Conservation (phyloP, 2,113 vertebrate genomes). For the Chloropsis hardwickii region DNA sequence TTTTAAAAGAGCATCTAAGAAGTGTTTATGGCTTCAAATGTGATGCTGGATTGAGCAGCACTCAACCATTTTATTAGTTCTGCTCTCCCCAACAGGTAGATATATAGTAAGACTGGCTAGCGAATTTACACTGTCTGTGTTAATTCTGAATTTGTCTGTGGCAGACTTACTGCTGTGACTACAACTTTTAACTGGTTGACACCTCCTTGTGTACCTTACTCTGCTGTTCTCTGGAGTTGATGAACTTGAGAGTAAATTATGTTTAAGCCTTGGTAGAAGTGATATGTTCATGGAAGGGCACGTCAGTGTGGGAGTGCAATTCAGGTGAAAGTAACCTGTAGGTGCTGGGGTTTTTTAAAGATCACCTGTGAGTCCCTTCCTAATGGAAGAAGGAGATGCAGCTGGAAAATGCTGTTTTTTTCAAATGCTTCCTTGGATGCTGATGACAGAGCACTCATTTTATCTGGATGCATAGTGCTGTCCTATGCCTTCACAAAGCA, state of each 20-base stretch:
- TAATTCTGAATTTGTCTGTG: neutral
- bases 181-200: neutral
- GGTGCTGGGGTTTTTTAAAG: neutral
- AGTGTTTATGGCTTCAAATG: neutral
- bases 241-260: neutral
- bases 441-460: neutral
- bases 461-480: neutral
- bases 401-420: neutral
- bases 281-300: neutral
- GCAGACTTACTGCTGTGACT: neutral
- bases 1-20: neutral
- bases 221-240: neutral
- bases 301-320: neutral
- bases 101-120: neutral
- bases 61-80: neutral
- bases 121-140: neutral
- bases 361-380: neutral
- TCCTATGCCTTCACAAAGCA: neutral
- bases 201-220: neutral
- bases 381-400: neutral
- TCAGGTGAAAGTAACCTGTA: neutral
- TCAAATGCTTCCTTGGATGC: neutral
- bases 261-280: neutral
- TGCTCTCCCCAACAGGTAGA: neutral
- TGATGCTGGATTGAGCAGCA: conserved; percentile 7